Conservation (phyloP, 2,113 vertebrate species). For the Mustela lutreola region DNA sequence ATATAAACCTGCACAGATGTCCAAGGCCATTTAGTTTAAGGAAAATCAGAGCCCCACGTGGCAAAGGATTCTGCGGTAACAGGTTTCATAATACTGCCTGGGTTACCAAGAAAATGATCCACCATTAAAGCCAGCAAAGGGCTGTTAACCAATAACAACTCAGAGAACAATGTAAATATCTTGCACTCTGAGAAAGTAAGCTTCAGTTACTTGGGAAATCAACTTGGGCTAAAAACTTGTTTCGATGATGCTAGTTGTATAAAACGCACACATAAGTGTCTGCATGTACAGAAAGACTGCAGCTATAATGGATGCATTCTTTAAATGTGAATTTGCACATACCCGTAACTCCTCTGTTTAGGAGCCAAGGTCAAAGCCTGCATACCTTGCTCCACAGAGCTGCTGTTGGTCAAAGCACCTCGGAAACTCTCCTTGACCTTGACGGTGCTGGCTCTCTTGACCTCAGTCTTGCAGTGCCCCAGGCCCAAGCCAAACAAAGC, state of each 20-base stretch:
- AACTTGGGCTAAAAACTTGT: neutral
- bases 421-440: neutral
- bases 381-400: no score
- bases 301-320: neutral
- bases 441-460: neutral
- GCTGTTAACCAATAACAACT: neutral
- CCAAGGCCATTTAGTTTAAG: neutral
- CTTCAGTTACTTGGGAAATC: neutral
- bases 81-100: neutral
- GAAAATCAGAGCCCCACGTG: neutral
- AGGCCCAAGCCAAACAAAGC: neutral
- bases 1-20: neutral
- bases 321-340: neutral
- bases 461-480: neutral
- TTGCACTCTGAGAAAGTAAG: neutral
- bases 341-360: neutral
- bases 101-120: constrained; percentile 29
- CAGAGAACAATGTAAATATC: neutral
- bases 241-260: neutral
- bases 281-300: fast-evolving
- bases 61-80: neutral
- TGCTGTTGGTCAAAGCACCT: neutral
- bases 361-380: neutral
- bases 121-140: neutral
- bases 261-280: fast-evolving